Base-by-base conservation (phyloP, 1,140 invertebrate species). In the Ostrea denselamellosa region DNA sequence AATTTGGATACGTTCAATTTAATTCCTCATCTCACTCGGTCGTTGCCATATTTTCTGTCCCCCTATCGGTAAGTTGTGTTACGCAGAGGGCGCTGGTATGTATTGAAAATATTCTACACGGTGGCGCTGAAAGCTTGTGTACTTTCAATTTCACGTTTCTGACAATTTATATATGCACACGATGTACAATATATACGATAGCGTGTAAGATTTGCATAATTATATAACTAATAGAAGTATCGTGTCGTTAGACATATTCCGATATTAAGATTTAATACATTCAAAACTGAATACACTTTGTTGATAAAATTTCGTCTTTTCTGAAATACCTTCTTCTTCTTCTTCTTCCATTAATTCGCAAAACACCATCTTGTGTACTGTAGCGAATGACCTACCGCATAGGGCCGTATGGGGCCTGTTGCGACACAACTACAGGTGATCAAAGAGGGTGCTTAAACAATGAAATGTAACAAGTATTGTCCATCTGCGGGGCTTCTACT, bases 61-160 rank as follows among this genome's bases (percentile, higher is more conserved):
- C 86, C 86, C 86, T 87, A 77, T 62, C 86, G 86, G 86, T 65
- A 56, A 53, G 52, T 34, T 44, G 10, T 58, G 81, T 17, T 58
- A 87, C 83, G 83, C 86, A 87, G 86, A 87, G 86, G 86, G 86
- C 86, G 86, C 86, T 87, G 86, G 77, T 34, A 77, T 19, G 58
- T 85, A n/a, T 25, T 53, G 58, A 62, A 54, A 58, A 56, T 44
- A 44, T 56, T 53, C 86, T 87, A 77, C 86, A 87, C 77, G 86
- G 86, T 87, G 86, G 86, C 86, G 86, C 86, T 87, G 51, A 34
- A 58, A 52, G 22, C 14, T 28, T 58, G n/a, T 28, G 25, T 54
- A 87, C 86, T 87, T 87, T 87, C 86, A 83, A 62, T 87, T 87
- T 87, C 68, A 54, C 52, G 14, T 5, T 54, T 12, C 22, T 19